Base-by-base conservation (phyloP, 2,888 invertebrate genomes). In the Pristionchus maxplancki region DNA sequence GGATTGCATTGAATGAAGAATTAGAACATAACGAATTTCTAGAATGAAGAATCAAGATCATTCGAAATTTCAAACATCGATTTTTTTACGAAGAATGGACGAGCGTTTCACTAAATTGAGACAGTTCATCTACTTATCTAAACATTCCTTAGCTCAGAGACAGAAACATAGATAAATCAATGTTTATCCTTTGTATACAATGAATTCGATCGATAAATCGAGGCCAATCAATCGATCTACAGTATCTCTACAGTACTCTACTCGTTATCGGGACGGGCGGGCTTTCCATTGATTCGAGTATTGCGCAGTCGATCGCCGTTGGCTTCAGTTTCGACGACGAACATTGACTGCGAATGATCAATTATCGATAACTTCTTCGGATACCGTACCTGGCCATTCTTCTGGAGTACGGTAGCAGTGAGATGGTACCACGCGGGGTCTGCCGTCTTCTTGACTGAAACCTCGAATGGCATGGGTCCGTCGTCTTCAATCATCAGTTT, bases 151-250 rank as follows among this genome's bases (percentile, higher is more conserved):
- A n/a, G n/a, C n/a, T n/a, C n/a, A n/a, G n/a, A n/a, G n/a, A n/a
- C 44, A 44, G 8, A 44, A 6, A 44, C 44, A 44, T 6, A 9
- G 78, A 78, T 78, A 78, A 78, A 78, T 78, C 78, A 44, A n/a
- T 28, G 28, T 78, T 78, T 78, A 78, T 78, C 78, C 48, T 78
- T 48, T 28, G 44, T 78, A 48, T 78, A 78, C 78, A 78, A 78
- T 78, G 78, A 78, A 78, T 78, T 78, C 78, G 44, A 78, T 78
- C 44, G 78, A 78, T 78, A 44, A 50, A 37, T 53, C 53, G 28
- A 13, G 34, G 37, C n/a, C 20, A 53, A 50, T 83, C 50, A 83
- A 58, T 83, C 82, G 82, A 53, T 34, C 28, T 83, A 24, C n/a
- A 9, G 81, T 53, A 53, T 20, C 24, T 20, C 34, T 50, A 58